A percentile compares a stretch with the other conserved stretches of the same genome.
Conservation (phyloP, 1,140 invertebrate species). For the Magallana gigas region DNA sequence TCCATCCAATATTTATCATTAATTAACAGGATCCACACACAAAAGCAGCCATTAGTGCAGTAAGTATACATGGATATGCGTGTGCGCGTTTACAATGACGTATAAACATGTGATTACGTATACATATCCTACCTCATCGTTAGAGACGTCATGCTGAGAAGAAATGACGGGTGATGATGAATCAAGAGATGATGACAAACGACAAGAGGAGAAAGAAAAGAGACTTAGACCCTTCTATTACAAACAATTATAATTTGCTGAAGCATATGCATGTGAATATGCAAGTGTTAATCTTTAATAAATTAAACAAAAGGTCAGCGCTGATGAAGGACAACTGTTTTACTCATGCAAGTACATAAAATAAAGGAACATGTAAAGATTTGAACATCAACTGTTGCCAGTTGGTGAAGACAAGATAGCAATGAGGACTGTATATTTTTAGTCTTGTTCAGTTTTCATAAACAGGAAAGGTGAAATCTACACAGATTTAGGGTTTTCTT, state of each 20-base stretch:
- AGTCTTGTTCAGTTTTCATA: not conserved
- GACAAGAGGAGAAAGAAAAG: not conserved
- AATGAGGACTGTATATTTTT: not conserved
- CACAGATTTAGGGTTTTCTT: too few species aligned
- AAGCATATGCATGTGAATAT: not conserved
- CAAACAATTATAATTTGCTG: not conserved
- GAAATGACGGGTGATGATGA: conserved; percentile 1
- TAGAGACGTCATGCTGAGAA: not conserved
- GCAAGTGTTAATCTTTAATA: not conserved
- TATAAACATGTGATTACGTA: not conserved
- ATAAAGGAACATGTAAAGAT: too few species aligned
- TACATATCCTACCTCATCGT: not conserved
- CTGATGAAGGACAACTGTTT: too few species aligned
- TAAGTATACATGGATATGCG: not conserved
- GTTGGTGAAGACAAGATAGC: not conserved
- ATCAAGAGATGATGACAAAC: not conserved
- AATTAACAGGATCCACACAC: not conserved
- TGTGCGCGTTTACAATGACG: too few species aligned
- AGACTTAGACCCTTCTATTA: not conserved
- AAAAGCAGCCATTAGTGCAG: not conserved
- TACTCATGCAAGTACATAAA: too few species aligned
- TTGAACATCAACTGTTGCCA: not conserved
- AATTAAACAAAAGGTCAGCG: not conserved
- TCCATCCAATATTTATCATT: not conserved
- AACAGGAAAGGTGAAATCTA: not conserved